Percentiles rank a stretch among this genome's conserved stretches.
Evolutionary conservation across 1,140 invertebrate genomes (phyloP).

Genomic region (Sogatella furcifera): DNA sequence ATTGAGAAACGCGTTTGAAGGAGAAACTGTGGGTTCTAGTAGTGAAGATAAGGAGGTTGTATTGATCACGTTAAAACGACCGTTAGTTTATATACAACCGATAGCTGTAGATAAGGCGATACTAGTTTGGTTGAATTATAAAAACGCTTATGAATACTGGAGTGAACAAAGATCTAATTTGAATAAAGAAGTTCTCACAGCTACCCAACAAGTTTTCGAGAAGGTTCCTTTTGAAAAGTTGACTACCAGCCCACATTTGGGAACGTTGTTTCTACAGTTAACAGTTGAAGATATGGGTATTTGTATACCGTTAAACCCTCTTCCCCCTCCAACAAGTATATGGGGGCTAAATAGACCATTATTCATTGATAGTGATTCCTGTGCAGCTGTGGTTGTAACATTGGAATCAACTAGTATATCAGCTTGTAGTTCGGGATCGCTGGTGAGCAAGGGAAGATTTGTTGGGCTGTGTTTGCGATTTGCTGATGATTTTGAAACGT

Average conservation of each 20-base stretch:
- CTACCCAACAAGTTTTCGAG: slow-evolving; percentile 67
- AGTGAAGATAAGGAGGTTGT: slow-evolving; percentile 84
- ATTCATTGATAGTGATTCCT: slow-evolving; percentile 63
- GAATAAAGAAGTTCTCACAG: slow-evolving; percentile 74
- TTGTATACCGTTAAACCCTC: slow-evolving; percentile 80
- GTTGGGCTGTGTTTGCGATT: slow-evolving; percentile 84
- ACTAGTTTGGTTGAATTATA: slow-evolving; percentile 95
- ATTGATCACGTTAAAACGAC: slow-evolving; percentile 79
- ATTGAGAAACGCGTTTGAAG: slow-evolving; percentile 72
- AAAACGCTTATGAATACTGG: slow-evolving; percentile 98
- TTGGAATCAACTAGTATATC: slow-evolving; percentile 90
- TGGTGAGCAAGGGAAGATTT: slow-evolving; percentile 66
- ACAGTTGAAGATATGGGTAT: slow-evolving; percentile 96
- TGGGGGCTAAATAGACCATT: slow-evolving; percentile 49
- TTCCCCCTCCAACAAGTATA: slow-evolving; percentile 37
- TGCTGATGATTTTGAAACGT: slow-evolving; percentile 93
- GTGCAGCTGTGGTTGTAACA: slow-evolving; percentile 87
- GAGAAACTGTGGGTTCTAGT: slow-evolving; percentile 63
- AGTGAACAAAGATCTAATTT: slow-evolving; percentile 85
- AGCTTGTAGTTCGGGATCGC: slow-evolving; percentile 61
- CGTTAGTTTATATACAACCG: slow-evolving; percentile 90
- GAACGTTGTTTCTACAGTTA: slow-evolving; percentile 85
- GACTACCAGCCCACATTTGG: slow-evolving; percentile 60
- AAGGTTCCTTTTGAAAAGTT: slow-evolving; percentile 67
- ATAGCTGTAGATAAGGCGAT: slow-evolving; percentile 93